These are phyloP conservation scores for Enteromius mattozi DNA, from an alignment of 2,797 vertebrate genomes.

Conservation along the genomic window DNA sequence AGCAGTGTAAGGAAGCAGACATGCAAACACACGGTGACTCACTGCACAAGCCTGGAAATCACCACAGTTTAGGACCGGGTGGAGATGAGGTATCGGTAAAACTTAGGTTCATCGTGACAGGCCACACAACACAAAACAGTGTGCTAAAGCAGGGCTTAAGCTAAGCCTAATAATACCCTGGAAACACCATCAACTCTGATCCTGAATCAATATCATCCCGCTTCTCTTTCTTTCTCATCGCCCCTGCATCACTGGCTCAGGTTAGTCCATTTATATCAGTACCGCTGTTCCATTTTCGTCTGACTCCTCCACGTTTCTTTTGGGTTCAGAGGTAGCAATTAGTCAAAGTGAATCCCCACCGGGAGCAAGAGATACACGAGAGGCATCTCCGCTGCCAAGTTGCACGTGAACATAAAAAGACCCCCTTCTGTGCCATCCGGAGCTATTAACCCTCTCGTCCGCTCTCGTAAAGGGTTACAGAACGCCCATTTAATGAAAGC, in stretches of 20 bases:
- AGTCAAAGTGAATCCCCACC: slow-evolving; percentile 53
- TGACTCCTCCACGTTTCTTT: slow-evolving; percentile 35
- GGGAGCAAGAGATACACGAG: slow-evolving; percentile 50
- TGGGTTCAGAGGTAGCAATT: slow-evolving; percentile 57
- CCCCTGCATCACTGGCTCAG: slow-evolving; percentile 49
- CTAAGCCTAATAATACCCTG: slow-evolving; percentile 28
- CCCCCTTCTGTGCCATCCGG: slow-evolving; percentile 46
- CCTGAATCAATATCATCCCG: slow-evolving; percentile 50
- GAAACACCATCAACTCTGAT: slow-evolving; percentile 29
- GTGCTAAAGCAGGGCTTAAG: slow-evolving; percentile 1
- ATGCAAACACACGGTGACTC: slow-evolving; percentile 20
- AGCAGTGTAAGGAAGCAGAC: slow-evolving; percentile 5
- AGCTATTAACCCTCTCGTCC: slow-evolving; percentile 58
- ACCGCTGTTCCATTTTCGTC: slow-evolving; percentile 36
- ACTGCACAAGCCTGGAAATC: not conserved
- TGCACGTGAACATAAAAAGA: slow-evolving; percentile 54
- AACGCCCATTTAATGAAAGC: slow-evolving; percentile 56
- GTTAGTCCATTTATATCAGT: slow-evolving; percentile 55
- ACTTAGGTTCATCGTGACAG: not conserved
- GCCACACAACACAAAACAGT: not conserved
- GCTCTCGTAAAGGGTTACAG: slow-evolving; percentile 27
- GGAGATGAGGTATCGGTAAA: not conserved
- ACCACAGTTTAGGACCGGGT: not conserved
- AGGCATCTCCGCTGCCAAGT: slow-evolving; percentile 49
- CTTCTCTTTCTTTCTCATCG: slow-evolving; percentile 2